A percentile compares a stretch with the other conserved stretches of the same genome.
These are phyloP conservation scores for Apantesis nais DNA, from an alignment of 2,888 invertebrate genomes.

Conservation along the genomic window DNA sequence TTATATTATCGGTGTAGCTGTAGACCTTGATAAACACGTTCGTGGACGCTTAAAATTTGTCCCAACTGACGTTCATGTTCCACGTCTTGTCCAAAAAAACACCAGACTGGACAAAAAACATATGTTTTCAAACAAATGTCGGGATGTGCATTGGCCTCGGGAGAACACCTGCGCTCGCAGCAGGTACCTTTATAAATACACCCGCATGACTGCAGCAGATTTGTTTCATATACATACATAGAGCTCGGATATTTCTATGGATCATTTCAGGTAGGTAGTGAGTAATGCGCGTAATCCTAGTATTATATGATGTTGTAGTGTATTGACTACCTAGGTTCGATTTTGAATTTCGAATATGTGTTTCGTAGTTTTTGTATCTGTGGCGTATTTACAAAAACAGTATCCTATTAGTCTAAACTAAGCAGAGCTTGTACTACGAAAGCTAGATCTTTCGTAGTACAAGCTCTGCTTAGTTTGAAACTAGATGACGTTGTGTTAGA, in stretches of 20 bases:
- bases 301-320: not conserved
- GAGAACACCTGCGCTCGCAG: slow-evolving; percentile 58
- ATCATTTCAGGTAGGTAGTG: slow-evolving; percentile 32
- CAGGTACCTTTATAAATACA: slow-evolving; percentile 62
- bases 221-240: slow-evolving; percentile 42
- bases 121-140: slow-evolving; percentile 39
- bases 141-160: slow-evolving; percentile 55
- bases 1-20: slow-evolving; percentile 10
- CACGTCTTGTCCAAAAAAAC: slow-evolving; percentile 11
- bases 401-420: no score
- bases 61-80: slow-evolving; percentile 10
- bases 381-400: no score
- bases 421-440: no score
- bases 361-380: no score
- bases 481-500: no score
- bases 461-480: no score
- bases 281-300: not conserved
- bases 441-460: no score
- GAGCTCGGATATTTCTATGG: slow-evolving; percentile 34
- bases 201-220: slow-evolving; percentile 51
- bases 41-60: slow-evolving; percentile 8
- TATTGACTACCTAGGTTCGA: no score
- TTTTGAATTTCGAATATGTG: no score
- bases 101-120: slow-evolving; percentile 35
- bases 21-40: slow-evolving; percentile 21